Evolutionary conservation across 1,140 invertebrate species (phyloP), one percentile per base, ranked within the genome.

Genomic region (Arctopsyche grandis): DNA sequence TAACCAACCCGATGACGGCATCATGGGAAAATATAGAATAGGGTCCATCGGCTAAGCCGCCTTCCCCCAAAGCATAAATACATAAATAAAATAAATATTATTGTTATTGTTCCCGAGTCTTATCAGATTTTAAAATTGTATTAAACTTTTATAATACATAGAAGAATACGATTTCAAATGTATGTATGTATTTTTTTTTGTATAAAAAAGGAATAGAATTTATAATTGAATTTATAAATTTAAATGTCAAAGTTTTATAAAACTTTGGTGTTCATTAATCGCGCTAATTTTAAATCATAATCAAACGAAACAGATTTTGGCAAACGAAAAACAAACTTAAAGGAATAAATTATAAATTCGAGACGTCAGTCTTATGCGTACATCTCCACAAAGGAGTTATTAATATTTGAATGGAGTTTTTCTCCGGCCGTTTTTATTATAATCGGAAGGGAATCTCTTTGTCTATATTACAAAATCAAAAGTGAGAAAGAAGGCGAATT

Each of bases 351-450:
- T 66, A 26, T 22, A 24, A 60, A 66, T 66, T 26, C 24, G 24
- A 66, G 24, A 66, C 14, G 63, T 66, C 63, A 66, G 63, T 66
- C 24, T 66, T 7, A 16, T 19, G 16, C 14, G 56, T 19, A 16
- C 10, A 5, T 22, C 9, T 24, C n/a, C n/a, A 66, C 19, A 66
- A 66, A 66, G 63, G 63, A 26, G 9, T 66, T 66, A 66, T 66
- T 66, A 66, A 66, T 66, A 66, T 66, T 66, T 66, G 63, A 66
- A 66, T 38, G 24, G 63, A 66, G 63, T 66, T 66, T 22, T 22
- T 19, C 63, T 24, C 10, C 63, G 21, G 21, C 14, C 24, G 63
- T 66, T 66, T 52, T 52, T 52, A 52, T 52, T 12, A 52, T 22
- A 66, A 24, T 66, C 63, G 63, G 9, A 24, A 66, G 22, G n/a